Base-by-base conservation (phyloP, 2,113 vertebrate genomes). In the Myiozetetes cayanensis region DNA sequence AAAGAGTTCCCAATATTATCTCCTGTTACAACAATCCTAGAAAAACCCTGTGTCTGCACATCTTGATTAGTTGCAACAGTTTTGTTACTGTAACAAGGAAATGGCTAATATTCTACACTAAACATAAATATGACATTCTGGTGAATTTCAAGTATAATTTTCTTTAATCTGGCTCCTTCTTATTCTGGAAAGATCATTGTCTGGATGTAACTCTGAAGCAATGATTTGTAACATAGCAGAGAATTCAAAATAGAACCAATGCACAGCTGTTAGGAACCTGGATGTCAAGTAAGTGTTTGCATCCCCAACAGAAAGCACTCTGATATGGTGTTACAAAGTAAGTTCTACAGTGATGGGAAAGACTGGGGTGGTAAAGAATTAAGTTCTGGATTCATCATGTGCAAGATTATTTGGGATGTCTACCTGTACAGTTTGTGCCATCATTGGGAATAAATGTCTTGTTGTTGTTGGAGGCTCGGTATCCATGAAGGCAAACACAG, bases 391-490 rank as follows among this genome's bases (percentile, higher is more conserved):
- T 70, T 75, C 8, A 7, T 47, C 33, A 18, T 39, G 23, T 22
- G 55, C 41, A 55, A 41, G 22, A 59, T 49, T 70, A 27, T 33
- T 78, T 67, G 27, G 12, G 23, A 27, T 17, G 12, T 14, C 61
- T 97, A 99, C 99, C 99, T 95, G 97, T 98, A 89, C 99, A 99
- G 95, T 98, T 98, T 0, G 99, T 99, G 84, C 99, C 99, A 56
- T 99, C 99, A 13, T 99, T 99, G 55, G 99, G 99, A 97, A 99
- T 99, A 97, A 99, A 99, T 1, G 94, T 94, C 50, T 74, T 83
- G 96, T 99, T 98, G 96, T 98, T 98, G 97, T 99, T 99, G 13
- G 99, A 98, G 13, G 99, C 98, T 76, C 93, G 98, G 95, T 98
- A 99, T 44, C 99, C 99, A 43, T 95, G 65, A 17, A 99, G 95